Conservation (phyloP, 2,888 invertebrate species). For the Spisula subtruncata region DNA sequence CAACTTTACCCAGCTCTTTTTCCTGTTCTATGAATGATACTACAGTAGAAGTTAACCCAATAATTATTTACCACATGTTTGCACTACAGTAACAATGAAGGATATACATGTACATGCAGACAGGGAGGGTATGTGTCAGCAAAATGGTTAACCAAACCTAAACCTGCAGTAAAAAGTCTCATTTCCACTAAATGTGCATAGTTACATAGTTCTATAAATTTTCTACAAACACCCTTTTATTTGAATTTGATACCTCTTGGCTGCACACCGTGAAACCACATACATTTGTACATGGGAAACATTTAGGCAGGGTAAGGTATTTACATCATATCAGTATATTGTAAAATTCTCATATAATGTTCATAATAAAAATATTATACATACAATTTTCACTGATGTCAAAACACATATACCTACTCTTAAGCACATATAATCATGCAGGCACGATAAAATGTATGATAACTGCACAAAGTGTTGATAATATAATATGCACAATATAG, state of each 20-base stretch:
- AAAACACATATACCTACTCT: background rate
- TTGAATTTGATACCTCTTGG: background rate
- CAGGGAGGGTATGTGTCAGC: no score
- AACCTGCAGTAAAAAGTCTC: background rate
- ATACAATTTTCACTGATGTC: background rate
- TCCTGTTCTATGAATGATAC: no score
- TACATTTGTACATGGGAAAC: background rate
- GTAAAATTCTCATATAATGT: background rate
- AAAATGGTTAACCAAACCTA: background rate
- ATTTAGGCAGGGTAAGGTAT: background rate
- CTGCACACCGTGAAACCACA: slow-evolving; percentile 12
- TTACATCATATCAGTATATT: background rate
- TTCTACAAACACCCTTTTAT: background rate
- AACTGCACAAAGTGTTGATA: background rate
- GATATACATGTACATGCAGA: no score
- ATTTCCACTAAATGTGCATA: background rate
- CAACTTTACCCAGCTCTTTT: no score
- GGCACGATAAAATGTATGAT: background rate
- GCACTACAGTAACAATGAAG: no score
- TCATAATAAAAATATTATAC: background rate
- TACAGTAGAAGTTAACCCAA: no score
- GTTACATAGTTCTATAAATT: background rate
- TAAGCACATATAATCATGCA: no score
- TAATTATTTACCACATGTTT: no score
- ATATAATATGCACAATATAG: background rate